Conservation (phyloP, 2,113 vertebrate species). For the Jaculus jaculus region DNA sequence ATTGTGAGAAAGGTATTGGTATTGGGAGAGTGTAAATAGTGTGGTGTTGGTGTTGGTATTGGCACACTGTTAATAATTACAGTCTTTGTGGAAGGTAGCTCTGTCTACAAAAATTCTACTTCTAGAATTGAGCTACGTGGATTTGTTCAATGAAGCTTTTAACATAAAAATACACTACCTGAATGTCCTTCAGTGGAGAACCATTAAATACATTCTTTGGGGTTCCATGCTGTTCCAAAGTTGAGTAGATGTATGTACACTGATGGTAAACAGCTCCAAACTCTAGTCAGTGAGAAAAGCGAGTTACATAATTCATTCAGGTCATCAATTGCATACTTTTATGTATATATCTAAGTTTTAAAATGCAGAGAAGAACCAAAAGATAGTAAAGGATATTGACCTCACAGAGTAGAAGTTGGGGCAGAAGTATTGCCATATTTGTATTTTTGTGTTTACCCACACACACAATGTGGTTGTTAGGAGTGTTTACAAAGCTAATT, state of each 20-base stretch:
- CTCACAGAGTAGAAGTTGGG: background rate
- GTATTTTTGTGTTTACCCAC: background rate
- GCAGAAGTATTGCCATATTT: background rate
- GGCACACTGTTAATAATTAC: too few relatives aligned
- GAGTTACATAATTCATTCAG: rapidly evolving
- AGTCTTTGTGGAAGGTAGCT: background rate
- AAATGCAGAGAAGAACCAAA: background rate
- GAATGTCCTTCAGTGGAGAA: rapidly evolving
- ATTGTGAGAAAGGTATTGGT: too few relatives aligned
- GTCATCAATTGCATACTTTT: background rate
- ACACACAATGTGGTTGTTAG: background rate
- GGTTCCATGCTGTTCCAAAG: background rate
- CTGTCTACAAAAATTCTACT: background rate
- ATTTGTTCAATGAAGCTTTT: background rate
- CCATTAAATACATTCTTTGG: rapidly evolving
- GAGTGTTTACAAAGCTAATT: background rate
- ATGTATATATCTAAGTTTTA: background rate
- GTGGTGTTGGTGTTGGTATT: too few relatives aligned
- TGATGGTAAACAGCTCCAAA: background rate
- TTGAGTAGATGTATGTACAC: background rate
- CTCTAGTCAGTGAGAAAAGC: too few relatives aligned
- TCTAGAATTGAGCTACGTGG: too few relatives aligned
- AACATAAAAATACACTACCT: background rate
- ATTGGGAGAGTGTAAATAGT: too few relatives aligned
- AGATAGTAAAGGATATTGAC: background rate